Conservation (phyloP, 1,140 invertebrate genomes). For the Monomorium pharaonis region DNA sequence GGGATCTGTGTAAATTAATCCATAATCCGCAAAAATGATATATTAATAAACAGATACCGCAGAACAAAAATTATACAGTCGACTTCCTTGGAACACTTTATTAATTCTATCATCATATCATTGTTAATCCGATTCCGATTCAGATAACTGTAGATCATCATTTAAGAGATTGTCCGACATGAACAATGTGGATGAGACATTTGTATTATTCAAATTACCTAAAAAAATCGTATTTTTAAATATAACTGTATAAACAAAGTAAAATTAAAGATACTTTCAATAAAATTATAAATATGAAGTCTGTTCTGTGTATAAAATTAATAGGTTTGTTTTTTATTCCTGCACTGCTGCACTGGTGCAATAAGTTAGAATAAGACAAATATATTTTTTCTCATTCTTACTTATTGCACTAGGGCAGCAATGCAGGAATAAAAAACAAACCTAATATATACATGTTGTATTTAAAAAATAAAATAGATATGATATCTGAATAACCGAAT, state of each 20-base stretch:
- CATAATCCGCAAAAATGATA: constrained; percentile 20
- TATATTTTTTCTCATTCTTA: too few relatives aligned
- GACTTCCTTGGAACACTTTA: neutral
- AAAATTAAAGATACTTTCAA: neutral
- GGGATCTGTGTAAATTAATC: constrained; percentile 64
- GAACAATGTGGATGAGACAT: constrained; percentile 79
- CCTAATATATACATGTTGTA: too few relatives aligned
- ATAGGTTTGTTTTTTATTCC: too few relatives aligned
- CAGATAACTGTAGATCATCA: constrained; percentile 92
- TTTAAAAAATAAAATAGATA: too few relatives aligned
- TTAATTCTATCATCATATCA: constrained; percentile 30
- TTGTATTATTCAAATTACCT: constrained; percentile 81
- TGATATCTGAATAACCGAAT: too few relatives aligned
- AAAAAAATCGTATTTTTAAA: constrained; percentile 59
- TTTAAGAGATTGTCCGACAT: constrained; percentile 88
- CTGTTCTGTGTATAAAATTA: too few relatives aligned
- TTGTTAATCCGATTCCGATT: constrained; percentile 88
- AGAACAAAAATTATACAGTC: neutral
- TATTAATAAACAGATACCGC: neutral
- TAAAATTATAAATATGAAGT: neutral
- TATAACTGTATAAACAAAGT: neutral
- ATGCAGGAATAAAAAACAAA: too few relatives aligned
- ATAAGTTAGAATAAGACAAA: too few relatives aligned
- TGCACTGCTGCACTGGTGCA: too few relatives aligned
- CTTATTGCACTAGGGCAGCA: too few relatives aligned